phyloP scores from a whole-genome alignment of 2,797 vertebrate species.

The Pantherophis alleghaniensis region DNA sequence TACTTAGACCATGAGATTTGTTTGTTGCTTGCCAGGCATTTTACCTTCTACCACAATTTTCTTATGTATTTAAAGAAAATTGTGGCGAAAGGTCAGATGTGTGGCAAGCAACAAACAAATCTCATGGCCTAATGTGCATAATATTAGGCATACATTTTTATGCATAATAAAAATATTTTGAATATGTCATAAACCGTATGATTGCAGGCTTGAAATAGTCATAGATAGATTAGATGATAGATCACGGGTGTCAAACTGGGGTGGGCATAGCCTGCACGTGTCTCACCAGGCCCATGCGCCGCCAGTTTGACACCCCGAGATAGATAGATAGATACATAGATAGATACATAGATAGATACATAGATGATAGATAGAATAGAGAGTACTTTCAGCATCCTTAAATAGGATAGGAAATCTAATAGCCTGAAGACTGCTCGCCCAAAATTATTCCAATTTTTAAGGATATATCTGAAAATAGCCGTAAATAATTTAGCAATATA shows the following conservation, averaged over 20 bases:
- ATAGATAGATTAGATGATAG: background rate
- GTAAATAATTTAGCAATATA: background rate
- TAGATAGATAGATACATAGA: too few species aligned
- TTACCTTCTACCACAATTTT: background rate
- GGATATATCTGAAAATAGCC: background rate
- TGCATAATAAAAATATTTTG: background rate
- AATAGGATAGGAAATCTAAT: background rate
- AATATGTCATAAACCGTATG: background rate
- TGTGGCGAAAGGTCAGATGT: background rate
- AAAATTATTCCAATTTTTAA: conserved; percentile 6
- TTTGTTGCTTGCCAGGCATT: background rate
- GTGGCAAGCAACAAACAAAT: background rate
- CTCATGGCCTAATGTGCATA: background rate
- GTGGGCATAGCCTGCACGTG: too few species aligned
- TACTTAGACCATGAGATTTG: background rate
- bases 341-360: too few species aligned
- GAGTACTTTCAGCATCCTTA: background rate
- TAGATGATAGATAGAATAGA: background rate
- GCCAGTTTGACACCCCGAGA: too few species aligned
- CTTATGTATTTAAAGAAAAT: background rate
- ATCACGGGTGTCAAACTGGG: too few species aligned
- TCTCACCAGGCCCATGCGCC: too few species aligned
- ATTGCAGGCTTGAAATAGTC: background rate
- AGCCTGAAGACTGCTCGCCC: background rate
- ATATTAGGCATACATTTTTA: background rate